These are phyloP conservation scores for Danio choprae DNA, from an alignment of 2,797 vertebrate genomes.

Conservation along the genomic window DNA sequence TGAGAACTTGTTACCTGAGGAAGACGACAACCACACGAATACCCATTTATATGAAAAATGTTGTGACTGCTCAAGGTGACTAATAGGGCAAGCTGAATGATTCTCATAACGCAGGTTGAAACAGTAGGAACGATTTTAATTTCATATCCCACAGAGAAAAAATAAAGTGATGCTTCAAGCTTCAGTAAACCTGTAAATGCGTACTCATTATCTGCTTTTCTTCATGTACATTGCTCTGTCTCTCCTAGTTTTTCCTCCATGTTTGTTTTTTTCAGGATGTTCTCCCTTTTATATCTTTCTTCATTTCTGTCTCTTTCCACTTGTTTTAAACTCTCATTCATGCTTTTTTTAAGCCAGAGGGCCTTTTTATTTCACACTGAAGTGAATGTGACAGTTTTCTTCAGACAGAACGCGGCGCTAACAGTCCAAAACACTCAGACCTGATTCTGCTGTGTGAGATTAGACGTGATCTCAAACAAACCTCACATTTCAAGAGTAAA, in stretches of 20 bases:
- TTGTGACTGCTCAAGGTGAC: neutral
- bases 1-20: conserved; percentile 80
- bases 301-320: conserved; percentile 13
- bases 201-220: conserved; percentile 2
- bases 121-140: conserved; percentile 18
- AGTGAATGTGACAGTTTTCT: conserved; percentile 35
- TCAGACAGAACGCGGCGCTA: conserved; percentile 6
- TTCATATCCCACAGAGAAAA: conserved; percentile 4
- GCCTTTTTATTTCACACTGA: conserved; percentile 19
- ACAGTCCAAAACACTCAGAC: conserved; percentile 4
- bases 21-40: neutral
- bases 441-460: neutral
- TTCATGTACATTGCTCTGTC: neutral
- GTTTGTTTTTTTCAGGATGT: neutral
- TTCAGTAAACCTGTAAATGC: neutral
- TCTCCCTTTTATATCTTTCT: conserved; percentile 1
- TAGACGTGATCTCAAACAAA: neutral
- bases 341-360: conserved; percentile 5
- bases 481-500: neutral
- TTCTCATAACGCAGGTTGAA: neutral
- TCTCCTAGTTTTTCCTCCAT: neutral
- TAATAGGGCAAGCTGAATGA: neutral
- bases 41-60: neutral
- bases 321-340: neutral
- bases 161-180: neutral